Base-by-base conservation (phyloP, 2,888 invertebrate genomes). In the Diarsia mendica region DNA sequence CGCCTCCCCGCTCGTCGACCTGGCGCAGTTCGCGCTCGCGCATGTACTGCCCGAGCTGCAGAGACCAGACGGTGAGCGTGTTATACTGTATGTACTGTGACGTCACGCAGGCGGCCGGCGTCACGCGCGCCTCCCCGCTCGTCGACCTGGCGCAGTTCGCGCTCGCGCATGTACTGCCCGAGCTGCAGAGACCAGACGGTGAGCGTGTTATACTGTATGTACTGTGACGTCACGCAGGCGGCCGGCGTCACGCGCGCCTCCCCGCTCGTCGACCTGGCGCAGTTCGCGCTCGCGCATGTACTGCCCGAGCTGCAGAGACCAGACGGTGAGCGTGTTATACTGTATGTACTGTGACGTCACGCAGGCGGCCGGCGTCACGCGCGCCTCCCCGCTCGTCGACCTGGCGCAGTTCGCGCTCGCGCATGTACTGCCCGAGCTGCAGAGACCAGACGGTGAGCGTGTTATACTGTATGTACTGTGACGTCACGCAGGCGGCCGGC, bases 41-140 rank as follows among this genome's bases (percentile, higher is more conserved):
- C 98, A 99, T 88, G 98, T 99, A 85, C 93, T 98, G 77, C 98
- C 98, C 0, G 99, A 99, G 94, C 95, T 99, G 83, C 97, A 98
- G 89, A 96, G 98, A 83, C 93, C 97, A 8, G 97, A 98, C 91
- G 97, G 98, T 98, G 58, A 79, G 87, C 74, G 44, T 55, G 55
- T 13, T 23, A 23, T 55, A 55, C 55, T 55, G 55, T 55, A 99
- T 23, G n/a, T 55, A 55, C 55, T 55, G 55, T 55, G 99, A 99
- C 58, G 28, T 28, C 28, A 28, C 28, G 28, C 28, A 28, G 28
- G 28, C 28, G 28, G 28, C 28, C 28, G 28, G 28, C 28, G 98
- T 99, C 11, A 74, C 76, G 66, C 48, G 77, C 63, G 71, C 98
- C 49, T 99, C 98, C 85, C 97, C 98, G 84, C 97, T 99, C 74